These are phyloP conservation scores for Leptopilina drosophilae DNA, from an alignment of 2,888 invertebrate species.

Conservation along the genomic window DNA sequence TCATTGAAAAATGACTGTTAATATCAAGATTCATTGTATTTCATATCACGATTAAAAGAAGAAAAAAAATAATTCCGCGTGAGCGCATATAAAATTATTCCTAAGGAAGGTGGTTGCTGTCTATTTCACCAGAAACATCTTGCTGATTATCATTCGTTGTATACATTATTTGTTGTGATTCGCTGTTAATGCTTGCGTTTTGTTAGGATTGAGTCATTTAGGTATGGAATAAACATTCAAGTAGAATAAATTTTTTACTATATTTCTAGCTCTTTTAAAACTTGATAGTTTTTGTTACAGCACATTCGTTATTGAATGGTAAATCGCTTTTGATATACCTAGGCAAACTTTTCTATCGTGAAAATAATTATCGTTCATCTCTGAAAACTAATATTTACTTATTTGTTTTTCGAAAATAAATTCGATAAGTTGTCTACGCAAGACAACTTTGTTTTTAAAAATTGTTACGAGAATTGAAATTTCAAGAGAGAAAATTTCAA, in stretches of 20 bases:
- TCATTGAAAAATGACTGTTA: conserved; percentile 14
- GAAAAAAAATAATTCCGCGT: background rate
- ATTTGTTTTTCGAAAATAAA: no score
- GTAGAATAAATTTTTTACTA: conserved; percentile 73
- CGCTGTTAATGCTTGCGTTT: conserved; percentile 78
- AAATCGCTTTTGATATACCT: conserved; percentile 65
- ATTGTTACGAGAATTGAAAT: no score
- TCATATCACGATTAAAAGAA: background rate
- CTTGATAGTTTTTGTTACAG: conserved; percentile 73
- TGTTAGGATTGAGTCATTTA: conserved; percentile 78
- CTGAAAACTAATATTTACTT: background rate
- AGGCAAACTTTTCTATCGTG: conserved; percentile 50
- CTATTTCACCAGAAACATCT: conserved; percentile 72
- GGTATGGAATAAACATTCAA: conserved; percentile 77
- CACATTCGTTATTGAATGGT: conserved; percentile 72
- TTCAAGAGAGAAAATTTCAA: no score
- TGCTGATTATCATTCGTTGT: conserved; percentile 74
- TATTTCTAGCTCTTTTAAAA: conserved; percentile 69
- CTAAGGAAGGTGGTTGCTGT: conserved; percentile 69
- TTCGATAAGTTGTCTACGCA: background rate
- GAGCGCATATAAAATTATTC: conserved; percentile 54
- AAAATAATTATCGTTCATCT: background rate
- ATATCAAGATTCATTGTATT: conserved; percentile 23
- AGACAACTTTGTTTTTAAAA: no score
- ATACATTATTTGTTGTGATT: conserved; percentile 77